Percentiles rank a stretch among this genome's conserved stretches.
Conservation (phyloP, 1,140 invertebrate genomes). For the Rhagoletis zephyria region DNA sequence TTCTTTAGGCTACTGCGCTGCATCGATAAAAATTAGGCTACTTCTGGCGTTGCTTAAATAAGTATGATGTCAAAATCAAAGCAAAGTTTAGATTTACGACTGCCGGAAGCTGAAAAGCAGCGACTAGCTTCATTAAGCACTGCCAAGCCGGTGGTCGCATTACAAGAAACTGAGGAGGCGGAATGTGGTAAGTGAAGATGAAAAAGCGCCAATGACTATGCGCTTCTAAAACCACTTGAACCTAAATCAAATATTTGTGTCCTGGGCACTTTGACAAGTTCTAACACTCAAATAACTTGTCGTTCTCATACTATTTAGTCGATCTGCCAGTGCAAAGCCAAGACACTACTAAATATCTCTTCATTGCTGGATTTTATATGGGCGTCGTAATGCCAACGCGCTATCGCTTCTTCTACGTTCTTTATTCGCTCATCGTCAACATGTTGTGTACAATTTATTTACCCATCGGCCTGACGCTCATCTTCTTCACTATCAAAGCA, state of each 20-base stretch:
- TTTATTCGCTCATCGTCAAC: constrained; percentile 37
- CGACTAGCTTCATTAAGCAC: too few relatives aligned
- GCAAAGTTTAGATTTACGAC: too few relatives aligned
- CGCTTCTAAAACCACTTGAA: too few relatives aligned
- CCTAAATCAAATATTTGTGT: too few relatives aligned
- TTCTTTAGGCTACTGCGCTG: too few relatives aligned
- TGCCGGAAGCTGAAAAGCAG: too few relatives aligned
- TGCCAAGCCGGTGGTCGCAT: not conserved
- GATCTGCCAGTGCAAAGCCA: not conserved
- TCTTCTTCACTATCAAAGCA: not conserved
- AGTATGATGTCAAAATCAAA: too few relatives aligned
- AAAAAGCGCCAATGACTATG: too few relatives aligned
- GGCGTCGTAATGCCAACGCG: constrained; percentile 7
- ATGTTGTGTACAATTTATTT: not conserved
- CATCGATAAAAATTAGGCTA: too few relatives aligned
- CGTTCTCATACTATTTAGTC: not conserved
- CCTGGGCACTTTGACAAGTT: too few relatives aligned
- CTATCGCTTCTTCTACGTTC: not conserved
- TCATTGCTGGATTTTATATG: not conserved
- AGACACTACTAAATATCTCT: constrained; percentile 45
- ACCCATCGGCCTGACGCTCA: constrained; percentile 25
- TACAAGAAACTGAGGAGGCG: not conserved
- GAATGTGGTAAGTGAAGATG: not conserved
- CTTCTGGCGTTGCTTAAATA: too few relatives aligned
- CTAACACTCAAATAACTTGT: too few relatives aligned